phyloP scores from a whole-genome alignment of 2,797 vertebrate species.

The Limosa lapponica region DNA sequence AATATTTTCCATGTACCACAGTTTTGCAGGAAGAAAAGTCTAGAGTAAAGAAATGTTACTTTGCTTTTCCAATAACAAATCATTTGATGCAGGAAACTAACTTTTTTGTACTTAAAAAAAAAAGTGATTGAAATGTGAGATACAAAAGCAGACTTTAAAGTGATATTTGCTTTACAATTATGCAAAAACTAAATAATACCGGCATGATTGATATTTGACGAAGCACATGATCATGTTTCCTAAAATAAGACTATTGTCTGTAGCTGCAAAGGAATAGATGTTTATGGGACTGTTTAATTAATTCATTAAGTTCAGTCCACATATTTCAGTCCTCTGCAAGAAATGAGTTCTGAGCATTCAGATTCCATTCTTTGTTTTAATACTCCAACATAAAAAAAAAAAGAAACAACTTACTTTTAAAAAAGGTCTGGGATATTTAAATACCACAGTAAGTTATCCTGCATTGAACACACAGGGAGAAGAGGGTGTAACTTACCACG shows the following conservation, averaged over 20 bases:
- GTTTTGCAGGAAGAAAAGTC: background rate
- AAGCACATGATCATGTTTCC: background rate
- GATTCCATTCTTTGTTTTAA: background rate
- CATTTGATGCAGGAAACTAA: background rate
- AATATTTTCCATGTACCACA: background rate
- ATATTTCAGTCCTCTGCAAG: background rate
- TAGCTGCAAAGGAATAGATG: background rate
- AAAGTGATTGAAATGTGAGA: background rate
- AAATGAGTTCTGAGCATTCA: background rate
- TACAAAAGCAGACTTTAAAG: background rate
- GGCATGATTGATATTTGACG: background rate
- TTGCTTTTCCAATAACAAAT: background rate
- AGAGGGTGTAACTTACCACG: background rate
- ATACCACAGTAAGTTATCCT: background rate
- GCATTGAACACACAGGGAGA: background rate
- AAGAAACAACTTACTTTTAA: background rate
- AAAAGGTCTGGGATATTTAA: background rate
- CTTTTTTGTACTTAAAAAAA: background rate
- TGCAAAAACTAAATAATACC: background rate
- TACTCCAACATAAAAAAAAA: background rate
- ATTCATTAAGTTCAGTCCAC: background rate
- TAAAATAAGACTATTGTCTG: background rate
- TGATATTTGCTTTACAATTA: background rate
- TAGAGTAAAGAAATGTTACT: background rate
- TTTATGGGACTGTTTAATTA: background rate